Percentiles rank a stretch among this genome's conserved stretches.
These are phyloP conservation scores for Drosophila falleni DNA, from an alignment of 2,888 invertebrate genomes.

Conservation along the genomic window DNA sequence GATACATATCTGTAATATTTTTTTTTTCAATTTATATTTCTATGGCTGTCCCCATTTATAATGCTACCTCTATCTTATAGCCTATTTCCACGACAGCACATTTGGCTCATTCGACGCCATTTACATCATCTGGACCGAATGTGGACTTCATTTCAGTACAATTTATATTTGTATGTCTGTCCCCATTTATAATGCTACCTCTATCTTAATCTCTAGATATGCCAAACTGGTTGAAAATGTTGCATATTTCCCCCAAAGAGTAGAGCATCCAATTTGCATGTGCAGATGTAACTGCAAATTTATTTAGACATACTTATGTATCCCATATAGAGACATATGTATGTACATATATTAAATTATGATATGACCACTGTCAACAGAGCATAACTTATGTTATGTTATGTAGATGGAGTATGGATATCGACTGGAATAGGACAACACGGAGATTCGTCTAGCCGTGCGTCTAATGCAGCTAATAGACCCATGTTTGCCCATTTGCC, in stretches of 20 bases:
- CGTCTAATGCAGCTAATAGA: constrained; percentile 76
- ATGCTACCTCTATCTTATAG: not conserved
- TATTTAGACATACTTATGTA: constrained; percentile 22
- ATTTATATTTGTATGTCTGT: not conserved
- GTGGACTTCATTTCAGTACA: no score
- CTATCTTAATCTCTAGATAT: not conserved
- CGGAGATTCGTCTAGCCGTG: constrained; percentile 49
- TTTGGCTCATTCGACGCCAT: no score
- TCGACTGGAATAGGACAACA: not conserved
- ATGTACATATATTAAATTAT: constrained; percentile 35
- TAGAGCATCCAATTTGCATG: constrained; percentile 42
- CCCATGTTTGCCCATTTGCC: constrained; percentile 63
- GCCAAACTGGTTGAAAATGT: not conserved
- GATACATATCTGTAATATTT: no score
- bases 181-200: no score
- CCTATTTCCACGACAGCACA: no score
- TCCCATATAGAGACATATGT: not conserved
- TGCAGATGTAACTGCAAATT: constrained; percentile 44
- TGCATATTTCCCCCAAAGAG: not conserved
- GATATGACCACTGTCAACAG: constrained; percentile 54
- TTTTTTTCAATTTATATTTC: not conserved
- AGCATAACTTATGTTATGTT: constrained; percentile 53
- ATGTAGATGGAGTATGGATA: constrained; percentile 2
- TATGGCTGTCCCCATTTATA: not conserved
- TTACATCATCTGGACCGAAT: no score